Conservation (phyloP, 2,797 vertebrate genomes). For the Setipinna tenuifilis region DNA sequence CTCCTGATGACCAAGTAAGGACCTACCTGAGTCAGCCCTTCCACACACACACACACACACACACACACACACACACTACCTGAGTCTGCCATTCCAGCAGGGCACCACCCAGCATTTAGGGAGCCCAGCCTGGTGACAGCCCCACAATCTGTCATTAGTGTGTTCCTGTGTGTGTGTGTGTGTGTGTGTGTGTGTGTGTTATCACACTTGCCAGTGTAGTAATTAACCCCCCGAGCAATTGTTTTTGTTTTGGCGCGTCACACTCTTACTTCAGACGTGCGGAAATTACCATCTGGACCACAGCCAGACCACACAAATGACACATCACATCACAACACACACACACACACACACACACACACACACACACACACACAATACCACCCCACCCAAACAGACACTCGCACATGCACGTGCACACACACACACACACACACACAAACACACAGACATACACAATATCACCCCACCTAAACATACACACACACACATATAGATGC, state of each 20-base stretch:
- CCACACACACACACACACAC: background rate
- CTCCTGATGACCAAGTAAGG: background rate
- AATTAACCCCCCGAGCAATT: slow-evolving; percentile 7
- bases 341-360: too few species aligned
- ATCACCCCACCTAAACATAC: background rate
- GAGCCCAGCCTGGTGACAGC: background rate
- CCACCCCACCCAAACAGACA: background rate
- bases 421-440: background rate
- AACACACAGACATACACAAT: background rate
- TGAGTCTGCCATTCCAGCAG: background rate
- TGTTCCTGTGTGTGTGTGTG: too few species aligned
- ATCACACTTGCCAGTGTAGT: background rate
- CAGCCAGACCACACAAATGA: background rate
- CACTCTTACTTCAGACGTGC: background rate
- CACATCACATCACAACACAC: too few species aligned
- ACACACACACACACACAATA: too few species aligned
- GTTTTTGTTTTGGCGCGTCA: background rate
- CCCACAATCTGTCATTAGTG: background rate
- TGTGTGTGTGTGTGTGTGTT: too few species aligned
- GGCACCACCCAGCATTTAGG: background rate
- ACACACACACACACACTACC: slow-evolving; percentile 16
- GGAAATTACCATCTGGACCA: background rate
- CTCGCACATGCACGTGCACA: background rate
- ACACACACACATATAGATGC: background rate
- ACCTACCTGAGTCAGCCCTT: too few species aligned